Evolutionary conservation across 2,797 vertebrate species (phyloP), one percentile per base, ranked within the genome.

Genomic region (Gallirallus australis): DNA sequence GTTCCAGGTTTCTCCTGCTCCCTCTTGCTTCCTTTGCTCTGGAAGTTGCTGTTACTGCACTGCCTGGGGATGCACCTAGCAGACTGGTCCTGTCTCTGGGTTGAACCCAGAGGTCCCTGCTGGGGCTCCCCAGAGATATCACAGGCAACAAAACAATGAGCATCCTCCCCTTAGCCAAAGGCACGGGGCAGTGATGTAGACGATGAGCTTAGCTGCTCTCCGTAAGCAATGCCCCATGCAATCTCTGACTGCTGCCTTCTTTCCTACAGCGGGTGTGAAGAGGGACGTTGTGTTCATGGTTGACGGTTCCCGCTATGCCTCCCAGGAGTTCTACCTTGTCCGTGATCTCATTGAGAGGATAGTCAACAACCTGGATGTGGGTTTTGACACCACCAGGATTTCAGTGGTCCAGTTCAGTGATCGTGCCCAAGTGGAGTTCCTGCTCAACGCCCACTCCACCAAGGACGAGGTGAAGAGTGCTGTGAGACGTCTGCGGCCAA

Each of bases 381-480:
- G 99, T 89, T 92, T 99, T 11, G 98, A 99, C 78, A 97, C 96
- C 30, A 99, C 99, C 30, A 93, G 99, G 79, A 92, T 99, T 70
- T 98, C 99, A 0, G 99, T 99, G 70, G 98, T 99, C 53, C 99
- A 99, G 96, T 99, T 99, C 97, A 99, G 99, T 0, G 99, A 99
- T 27, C 98, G 99, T 2, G 92, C 99, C 24, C 98, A 94, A 1
- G 82, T 98, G 70, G 99, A 99, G 91, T 99, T 99, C 88, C 97
- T 97, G 65, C 98, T 99, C 42, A 99, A 99, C 4, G 98, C 98
- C 35, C 96, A 98, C 91, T 98, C 99, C 70, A 99, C 98, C 76
- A 99, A 99, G 94, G 98, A 98, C 0, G 99, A 99, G 54, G 98
- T 99, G 24, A 98, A 96, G 76, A 98, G 86, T 0, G 99, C 99